Evolutionary conservation across 2,888 invertebrate genomes (phyloP).

Genomic region (Coelopa pilipes): DNA sequence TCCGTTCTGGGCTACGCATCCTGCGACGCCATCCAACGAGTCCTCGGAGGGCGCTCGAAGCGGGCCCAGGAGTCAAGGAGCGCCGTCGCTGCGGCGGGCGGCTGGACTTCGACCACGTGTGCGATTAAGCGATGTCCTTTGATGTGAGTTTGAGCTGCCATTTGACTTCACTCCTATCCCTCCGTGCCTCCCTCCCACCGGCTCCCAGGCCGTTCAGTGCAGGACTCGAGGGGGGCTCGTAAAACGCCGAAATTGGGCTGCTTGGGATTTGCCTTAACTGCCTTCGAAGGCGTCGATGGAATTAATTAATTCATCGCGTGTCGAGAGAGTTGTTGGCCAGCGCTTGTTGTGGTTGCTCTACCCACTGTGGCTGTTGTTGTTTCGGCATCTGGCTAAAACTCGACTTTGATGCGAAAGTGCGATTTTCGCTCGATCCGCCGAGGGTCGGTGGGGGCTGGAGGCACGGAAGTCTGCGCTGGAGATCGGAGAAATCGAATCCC

Average conservation of each 20-base stretch:
- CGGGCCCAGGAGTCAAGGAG: neutral
- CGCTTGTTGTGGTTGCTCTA: neutral
- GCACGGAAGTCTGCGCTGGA: too few relatives aligned
- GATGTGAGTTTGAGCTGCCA: conserved; percentile 5
- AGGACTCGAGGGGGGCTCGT: neutral
- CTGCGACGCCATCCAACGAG: neutral
- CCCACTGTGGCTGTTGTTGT: neutral
- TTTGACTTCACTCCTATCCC: neutral
- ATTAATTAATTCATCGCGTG: conserved; percentile 6
- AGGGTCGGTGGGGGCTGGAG: neutral
- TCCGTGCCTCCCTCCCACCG: neutral
- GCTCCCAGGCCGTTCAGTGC: neutral
- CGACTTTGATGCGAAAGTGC: too few relatives aligned
- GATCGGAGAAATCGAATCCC: neutral
- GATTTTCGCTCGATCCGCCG: neutral
- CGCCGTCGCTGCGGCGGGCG: neutral
- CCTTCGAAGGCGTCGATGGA: neutral
- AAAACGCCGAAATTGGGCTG: conserved; percentile 14
- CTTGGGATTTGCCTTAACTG: conserved; percentile 10
- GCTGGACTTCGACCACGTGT: conserved; percentile 14
- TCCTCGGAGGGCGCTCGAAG: neutral
- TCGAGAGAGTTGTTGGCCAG: neutral
- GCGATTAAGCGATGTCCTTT: conserved; percentile 9
- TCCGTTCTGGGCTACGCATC: neutral
- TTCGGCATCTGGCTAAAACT: neutral